Percentiles rank a stretch among this genome's conserved stretches.
These are phyloP conservation scores for Acanthurus tractus DNA, from an alignment of 2,797 vertebrate species.

Conservation along the genomic window DNA sequence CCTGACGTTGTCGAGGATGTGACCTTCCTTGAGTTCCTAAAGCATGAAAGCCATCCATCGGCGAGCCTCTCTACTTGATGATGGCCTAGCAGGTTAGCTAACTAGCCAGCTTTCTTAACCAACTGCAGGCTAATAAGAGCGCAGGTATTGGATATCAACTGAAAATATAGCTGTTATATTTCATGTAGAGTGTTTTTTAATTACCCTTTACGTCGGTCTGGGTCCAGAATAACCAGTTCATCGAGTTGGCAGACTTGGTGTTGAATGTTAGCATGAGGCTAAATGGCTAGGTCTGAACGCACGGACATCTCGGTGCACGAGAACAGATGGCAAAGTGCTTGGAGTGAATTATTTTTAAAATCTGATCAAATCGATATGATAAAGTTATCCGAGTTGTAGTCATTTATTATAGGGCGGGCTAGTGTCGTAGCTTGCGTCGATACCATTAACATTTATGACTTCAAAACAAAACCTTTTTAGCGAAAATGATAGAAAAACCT, in stretches of 20 bases:
- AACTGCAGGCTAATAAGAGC: not conserved
- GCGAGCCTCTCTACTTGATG: constrained; percentile 72
- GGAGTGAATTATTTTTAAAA: not conserved
- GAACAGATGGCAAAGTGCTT: constrained; percentile 38
- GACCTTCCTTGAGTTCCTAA: constrained; percentile 83
- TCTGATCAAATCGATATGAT: not conserved
- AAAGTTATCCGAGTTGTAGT: rapidly evolving
- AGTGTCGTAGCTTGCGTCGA: not conserved
- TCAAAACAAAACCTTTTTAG: constrained; percentile 12
- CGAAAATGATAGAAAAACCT: not conserved
- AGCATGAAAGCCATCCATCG: constrained; percentile 79
- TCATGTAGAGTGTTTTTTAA: not conserved
- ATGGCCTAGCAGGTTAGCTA: constrained; percentile 80
- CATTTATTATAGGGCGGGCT: not conserved
- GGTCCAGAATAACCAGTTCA: constrained; percentile 68
- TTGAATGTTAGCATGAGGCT: constrained; percentile 72
- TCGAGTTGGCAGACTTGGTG: constrained; percentile 73
- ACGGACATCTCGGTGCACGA: constrained; percentile 56
- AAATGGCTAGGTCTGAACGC: constrained; percentile 72
- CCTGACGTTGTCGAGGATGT: constrained; percentile 81
- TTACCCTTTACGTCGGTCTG: not conserved
- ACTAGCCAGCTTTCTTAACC: constrained; percentile 56
- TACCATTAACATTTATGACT: not conserved
- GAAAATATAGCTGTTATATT: not conserved
- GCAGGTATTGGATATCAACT: not conserved